A percentile compares a stretch with the other conserved stretches of the same genome.
These are phyloP conservation scores for Campylomormyrus tamandua DNA, from an alignment of 2,113 vertebrate species.

Conservation along the genomic window DNA sequence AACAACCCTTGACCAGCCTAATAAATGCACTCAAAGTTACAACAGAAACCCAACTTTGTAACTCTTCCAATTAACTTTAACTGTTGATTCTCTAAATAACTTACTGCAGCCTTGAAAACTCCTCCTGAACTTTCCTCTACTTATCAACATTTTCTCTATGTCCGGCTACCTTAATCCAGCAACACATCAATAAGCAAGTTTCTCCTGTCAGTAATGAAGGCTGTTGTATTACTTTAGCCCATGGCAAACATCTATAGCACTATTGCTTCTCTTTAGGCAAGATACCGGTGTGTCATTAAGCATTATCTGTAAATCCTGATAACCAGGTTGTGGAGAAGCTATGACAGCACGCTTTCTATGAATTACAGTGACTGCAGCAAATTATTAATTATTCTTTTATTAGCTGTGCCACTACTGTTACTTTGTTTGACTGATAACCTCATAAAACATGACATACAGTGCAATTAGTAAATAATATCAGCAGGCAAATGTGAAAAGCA, in stretches of 20 bases:
- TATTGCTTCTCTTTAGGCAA: neutral
- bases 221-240: neutral
- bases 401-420: neutral
- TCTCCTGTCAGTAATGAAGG: neutral
- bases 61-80: neutral
- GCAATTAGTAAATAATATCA: slow-evolving; percentile 13
- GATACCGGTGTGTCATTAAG: neutral
- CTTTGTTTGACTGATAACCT: neutral
- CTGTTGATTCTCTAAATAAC: neutral
- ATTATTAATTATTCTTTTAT: slow-evolving; percentile 3
- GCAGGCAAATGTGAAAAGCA: slow-evolving; percentile 8
- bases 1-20: neutral
- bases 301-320: neutral
- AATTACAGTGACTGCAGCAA: neutral
- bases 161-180: neutral
- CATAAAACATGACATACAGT: neutral
- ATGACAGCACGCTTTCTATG: neutral
- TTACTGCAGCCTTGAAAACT: neutral
- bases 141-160: neutral
- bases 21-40: neutral
- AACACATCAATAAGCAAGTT: neutral
- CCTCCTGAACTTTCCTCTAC: neutral
- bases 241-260: neutral
- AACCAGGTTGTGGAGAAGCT: neutral
- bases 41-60: neutral